Conservation (phyloP, 2,797 vertebrate genomes). For the Scarus forsteni region DNA sequence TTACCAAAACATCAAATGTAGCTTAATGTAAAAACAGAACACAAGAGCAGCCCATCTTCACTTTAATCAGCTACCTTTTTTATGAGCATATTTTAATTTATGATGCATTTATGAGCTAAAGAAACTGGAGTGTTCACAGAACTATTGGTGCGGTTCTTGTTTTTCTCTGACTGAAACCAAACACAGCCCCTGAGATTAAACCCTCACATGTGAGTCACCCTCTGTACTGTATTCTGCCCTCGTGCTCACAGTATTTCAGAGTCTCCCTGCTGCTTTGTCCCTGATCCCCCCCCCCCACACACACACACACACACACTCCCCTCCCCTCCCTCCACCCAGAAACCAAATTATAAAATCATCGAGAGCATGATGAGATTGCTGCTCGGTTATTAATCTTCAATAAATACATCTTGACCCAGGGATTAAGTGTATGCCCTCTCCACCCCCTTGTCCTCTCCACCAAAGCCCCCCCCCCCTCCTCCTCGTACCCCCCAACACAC, state of each 20-base stretch:
- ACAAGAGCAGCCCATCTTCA: too few species aligned
- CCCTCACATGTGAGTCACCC: background rate
- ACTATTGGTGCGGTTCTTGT: background rate
- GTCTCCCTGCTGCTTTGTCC: slow-evolving; percentile 71
- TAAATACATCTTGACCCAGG: slow-evolving; percentile 89
- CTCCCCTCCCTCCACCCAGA: slow-evolving; percentile 63
- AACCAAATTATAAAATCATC: slow-evolving; percentile 87
- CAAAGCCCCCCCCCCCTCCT: slow-evolving; percentile 20
- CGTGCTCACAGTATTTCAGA: slow-evolving; percentile 62
- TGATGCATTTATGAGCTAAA: too few species aligned
- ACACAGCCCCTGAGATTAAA: slow-evolving; percentile 38
- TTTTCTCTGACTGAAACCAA: slow-evolving; percentile 8
- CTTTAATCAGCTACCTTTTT: too few species aligned
- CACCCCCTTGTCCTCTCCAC: slow-evolving; percentile 70
- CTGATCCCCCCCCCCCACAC: slow-evolving; percentile 43
- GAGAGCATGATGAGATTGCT: slow-evolving; percentile 88
- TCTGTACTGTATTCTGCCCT: slow-evolving; percentile 21
- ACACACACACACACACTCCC: too few species aligned
- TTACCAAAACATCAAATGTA: too few species aligned
- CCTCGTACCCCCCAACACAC: slow-evolving; percentile 17
- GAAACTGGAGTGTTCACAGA: too few species aligned
- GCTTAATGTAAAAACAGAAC: too few species aligned
- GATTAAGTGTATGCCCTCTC: slow-evolving; percentile 84
- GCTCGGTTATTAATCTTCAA: slow-evolving; percentile 89
- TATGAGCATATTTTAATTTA: too few species aligned